These are phyloP conservation scores for Drosophila kambysellisi DNA, from an alignment of 2,888 invertebrate genomes.

Conservation along the genomic window DNA sequence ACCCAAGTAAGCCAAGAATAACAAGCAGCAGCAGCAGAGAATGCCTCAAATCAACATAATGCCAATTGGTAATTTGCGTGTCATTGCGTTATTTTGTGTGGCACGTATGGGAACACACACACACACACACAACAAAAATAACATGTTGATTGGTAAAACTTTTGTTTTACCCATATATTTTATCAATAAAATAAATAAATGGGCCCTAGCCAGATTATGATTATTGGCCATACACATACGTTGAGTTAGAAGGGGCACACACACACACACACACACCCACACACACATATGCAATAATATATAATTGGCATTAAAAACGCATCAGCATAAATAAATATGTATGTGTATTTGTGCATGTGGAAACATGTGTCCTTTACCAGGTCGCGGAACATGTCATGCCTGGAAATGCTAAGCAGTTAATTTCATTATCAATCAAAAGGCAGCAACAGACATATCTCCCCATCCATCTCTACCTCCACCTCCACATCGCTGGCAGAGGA, in stretches of 20 bases:
- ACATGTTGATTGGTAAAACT: constrained; percentile 56
- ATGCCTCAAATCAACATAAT: constrained; percentile 61
- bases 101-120: constrained; percentile 26
- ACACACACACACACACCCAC: neutral
- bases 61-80: constrained; percentile 74
- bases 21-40: neutral
- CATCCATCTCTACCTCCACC: neutral
- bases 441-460: constrained; percentile 18
- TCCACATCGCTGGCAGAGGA: neutral
- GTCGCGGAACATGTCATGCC: constrained; percentile 62
- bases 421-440: constrained; percentile 76
- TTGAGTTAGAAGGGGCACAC: constrained; percentile 18
- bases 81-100: constrained; percentile 69
- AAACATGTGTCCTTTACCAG: constrained; percentile 41
- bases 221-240: constrained; percentile 71
- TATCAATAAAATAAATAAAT: constrained; percentile 64
- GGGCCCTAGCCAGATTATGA: constrained; percentile 48
- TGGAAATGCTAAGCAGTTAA: constrained; percentile 75
- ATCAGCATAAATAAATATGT: constrained; percentile 54
- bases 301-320: constrained; percentile 79
- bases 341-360: constrained; percentile 13
- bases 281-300: constrained; percentile 39
- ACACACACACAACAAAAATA: neutral
- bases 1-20: constrained; percentile 8
- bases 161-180: constrained; percentile 52